Evolutionary conservation across 2,113 vertebrate species (phyloP), one percentile per base, ranked within the genome.

Genomic region (Zonotrichia leucophrys): DNA sequence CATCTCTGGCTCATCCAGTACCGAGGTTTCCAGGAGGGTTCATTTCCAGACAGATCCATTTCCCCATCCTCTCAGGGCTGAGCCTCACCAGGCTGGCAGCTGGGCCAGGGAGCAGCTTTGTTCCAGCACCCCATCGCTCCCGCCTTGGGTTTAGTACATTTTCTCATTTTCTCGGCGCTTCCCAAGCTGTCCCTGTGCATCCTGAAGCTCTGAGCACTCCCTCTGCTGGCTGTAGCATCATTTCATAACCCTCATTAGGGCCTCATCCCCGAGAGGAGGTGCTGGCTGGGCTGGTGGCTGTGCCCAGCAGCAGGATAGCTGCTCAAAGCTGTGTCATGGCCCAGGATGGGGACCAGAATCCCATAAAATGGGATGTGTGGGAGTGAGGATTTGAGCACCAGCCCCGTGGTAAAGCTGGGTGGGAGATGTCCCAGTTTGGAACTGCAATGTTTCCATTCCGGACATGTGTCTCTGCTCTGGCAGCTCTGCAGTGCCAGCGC

Each of bases 41-140:
- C 5, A 4, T 49, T 19, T 53, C 52, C 28, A 31, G 68, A 47
- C 33, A 70, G 33, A 53, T 44, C 17, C 23, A 4, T 69, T 41
- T 39, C 15, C 28, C 27, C 11, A 23, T 42, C 16, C 4, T 83
- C 9, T 66, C 59, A 7, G 35, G 55, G 27, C 55, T 35, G 16
- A 70, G 39, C 39, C 23, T 33, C 72, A 27, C 25, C 46, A 39
- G 63, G 55, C 6, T 31, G 46, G 24, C 60, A 74, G 24, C 53
- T 47, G 35, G 64, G 46, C 49, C 41, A 16, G 37, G 49, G 17
- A 1, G 1, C 76, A 22, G 39, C 37, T 39, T 42, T 30, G 5
- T 79, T 81, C 41, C 64, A 39, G 55, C 1, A 0, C 6, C 7
- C 13, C n/a, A 1, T 44, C 1, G 0, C n/a, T 59, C 56, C 0